phyloP scores from a whole-genome alignment of 2,113 vertebrate genomes.

The Gopherus evgoodei region DNA sequence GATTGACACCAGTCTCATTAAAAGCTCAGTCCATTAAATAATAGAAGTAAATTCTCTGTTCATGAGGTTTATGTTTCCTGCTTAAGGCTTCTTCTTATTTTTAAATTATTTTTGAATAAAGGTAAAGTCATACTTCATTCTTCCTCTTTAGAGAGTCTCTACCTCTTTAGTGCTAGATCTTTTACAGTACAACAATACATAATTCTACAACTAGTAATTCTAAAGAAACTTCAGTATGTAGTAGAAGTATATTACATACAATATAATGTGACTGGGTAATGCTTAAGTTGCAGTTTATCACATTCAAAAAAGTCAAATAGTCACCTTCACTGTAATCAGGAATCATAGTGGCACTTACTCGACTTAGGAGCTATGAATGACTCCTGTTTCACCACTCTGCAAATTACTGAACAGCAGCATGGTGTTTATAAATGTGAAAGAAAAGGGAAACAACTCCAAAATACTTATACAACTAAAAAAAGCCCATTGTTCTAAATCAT shows the following conservation, averaged over 20 bases:
- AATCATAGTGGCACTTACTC: conserved; percentile 14
- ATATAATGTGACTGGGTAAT: background rate
- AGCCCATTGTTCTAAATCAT: conserved; percentile 73
- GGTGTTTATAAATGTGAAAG: conserved; percentile 65
- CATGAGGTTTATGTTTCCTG: background rate
- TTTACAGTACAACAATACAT: background rate
- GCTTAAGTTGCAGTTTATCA: background rate
- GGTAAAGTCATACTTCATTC: background rate
- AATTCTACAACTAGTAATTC: background rate
- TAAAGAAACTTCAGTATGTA: conserved; percentile 4
- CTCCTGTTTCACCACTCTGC: conserved; percentile 37
- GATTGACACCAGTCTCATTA: background rate
- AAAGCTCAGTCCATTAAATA: background rate
- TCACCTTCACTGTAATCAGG: background rate
- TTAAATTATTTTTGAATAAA: conserved; percentile 1
- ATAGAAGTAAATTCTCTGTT: background rate
- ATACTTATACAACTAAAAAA: conserved; percentile 60
- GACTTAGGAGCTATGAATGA: background rate
- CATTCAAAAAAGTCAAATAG: conserved; percentile 3
- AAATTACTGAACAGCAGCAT: conserved; percentile 55
- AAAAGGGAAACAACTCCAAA: conserved; percentile 64
- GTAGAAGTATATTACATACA: background rate
- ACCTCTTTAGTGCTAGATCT: background rate
- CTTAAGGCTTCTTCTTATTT: background rate
- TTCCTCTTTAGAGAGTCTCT: background rate